phyloP scores from a whole-genome alignment of 2,113 vertebrate species.

The Notiomystis cincta region DNA sequence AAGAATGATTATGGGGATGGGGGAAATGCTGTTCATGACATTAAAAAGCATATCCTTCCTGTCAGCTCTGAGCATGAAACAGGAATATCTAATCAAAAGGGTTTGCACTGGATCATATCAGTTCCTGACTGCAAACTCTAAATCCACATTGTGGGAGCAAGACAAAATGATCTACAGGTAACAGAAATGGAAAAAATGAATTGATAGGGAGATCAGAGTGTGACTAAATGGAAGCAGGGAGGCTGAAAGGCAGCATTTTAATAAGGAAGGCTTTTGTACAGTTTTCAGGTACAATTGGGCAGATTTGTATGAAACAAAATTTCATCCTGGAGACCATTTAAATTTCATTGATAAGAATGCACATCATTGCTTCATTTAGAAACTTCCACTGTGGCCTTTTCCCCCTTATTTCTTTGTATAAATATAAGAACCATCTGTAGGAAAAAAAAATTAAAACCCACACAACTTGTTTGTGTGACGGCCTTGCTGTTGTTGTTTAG shows the following conservation, averaged over 20 bases:
- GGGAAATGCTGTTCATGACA: background rate
- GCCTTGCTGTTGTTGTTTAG: slow-evolving; percentile 68
- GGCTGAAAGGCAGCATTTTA: slow-evolving; percentile 36
- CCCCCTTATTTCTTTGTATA: background rate
- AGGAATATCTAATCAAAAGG: slow-evolving; percentile 63
- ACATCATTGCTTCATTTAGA: slow-evolving; percentile 28
- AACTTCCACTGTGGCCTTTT: background rate
- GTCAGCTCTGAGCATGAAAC: slow-evolving; percentile 12
- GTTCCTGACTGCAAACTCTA: slow-evolving; percentile 46
- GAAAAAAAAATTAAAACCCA: background rate
- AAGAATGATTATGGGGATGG: background rate
- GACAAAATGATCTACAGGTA: slow-evolving; percentile 56
- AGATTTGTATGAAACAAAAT: background rate
- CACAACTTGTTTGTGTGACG: slow-evolving; percentile 20
- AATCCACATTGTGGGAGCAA: slow-evolving; percentile 49
- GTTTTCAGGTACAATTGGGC: slow-evolving; percentile 8
- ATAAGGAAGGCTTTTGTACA: background rate
- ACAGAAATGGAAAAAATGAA: slow-evolving; percentile 57
- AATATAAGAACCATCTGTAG: slow-evolving; percentile 60
- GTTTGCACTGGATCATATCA: slow-evolving; percentile 61
- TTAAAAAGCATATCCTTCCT: slow-evolving; percentile 50
- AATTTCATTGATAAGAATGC: slow-evolving; percentile 34
- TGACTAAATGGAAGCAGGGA: slow-evolving; percentile 66
- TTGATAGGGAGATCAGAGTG: slow-evolving; percentile 59
- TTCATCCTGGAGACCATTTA: background rate